Conservation (phyloP, 2,888 invertebrate species). For the Orthosia gracilis region DNA sequence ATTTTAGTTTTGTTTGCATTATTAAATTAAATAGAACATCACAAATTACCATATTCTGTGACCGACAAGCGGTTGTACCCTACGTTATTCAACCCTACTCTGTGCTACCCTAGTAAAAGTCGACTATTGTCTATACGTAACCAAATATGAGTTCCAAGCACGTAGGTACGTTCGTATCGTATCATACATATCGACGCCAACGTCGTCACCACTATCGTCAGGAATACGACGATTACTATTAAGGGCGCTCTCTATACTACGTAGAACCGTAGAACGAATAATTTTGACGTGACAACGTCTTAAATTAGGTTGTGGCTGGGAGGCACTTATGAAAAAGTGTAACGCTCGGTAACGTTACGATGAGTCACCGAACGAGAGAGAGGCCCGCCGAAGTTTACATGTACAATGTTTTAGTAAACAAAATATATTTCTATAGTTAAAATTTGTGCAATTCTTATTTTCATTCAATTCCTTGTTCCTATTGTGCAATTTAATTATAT, state of each 20-base stretch:
- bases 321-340: too few species aligned
- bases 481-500: too few species aligned
- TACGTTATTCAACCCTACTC: too few species aligned
- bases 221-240: background rate
- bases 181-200: background rate
- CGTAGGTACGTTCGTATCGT: background rate
- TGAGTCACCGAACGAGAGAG: too few species aligned
- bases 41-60: background rate
- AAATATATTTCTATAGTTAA: too few species aligned
- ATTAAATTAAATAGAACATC: background rate
- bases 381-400: too few species aligned
- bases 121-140: slow-evolving; percentile 58
- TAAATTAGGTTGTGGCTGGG: too few species aligned
- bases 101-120: slow-evolving; percentile 56
- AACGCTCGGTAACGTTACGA: too few species aligned
- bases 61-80: slow-evolving; percentile 25
- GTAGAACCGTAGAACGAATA: background rate
- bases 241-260: background rate
- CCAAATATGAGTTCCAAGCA: slow-evolving; percentile 38
- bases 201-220: background rate
- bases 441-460: too few species aligned
- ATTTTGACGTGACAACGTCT: too few species aligned
- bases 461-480: too few species aligned
- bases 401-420: too few species aligned
- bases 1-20: background rate